These are phyloP conservation scores for Argyrosomus regius DNA, from an alignment of 2,797 vertebrate genomes.

Conservation along the genomic window DNA sequence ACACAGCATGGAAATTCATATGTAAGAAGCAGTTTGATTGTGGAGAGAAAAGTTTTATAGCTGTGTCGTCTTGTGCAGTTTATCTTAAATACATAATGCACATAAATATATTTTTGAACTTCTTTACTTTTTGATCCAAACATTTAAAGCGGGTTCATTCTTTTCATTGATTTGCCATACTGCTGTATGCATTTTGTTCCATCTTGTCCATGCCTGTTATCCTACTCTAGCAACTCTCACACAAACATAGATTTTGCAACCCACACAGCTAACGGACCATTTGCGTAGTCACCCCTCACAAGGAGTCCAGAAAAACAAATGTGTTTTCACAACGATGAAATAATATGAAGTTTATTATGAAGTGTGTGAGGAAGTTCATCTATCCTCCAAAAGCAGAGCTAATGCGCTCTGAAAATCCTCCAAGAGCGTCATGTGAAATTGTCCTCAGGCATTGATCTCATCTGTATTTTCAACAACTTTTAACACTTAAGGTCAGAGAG, in stretches of 20 bases:
- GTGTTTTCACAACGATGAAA: constrained; percentile 5
- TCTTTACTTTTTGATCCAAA: not conserved
- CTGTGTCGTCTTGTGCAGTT: not conserved
- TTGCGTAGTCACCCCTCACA: not conserved
- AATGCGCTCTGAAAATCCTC: constrained; percentile 6
- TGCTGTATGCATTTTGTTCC: not conserved
- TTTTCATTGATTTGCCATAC: not conserved
- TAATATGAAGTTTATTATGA: not conserved
- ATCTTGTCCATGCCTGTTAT: not conserved
- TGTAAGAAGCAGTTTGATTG: constrained; percentile 8
- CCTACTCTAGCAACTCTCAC: not conserved
- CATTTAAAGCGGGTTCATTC: not conserved
- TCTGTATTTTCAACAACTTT: constrained; percentile 21
- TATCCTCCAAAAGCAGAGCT: constrained; percentile 21
- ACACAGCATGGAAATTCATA: constrained; percentile 16
- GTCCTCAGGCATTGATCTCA: constrained; percentile 11
- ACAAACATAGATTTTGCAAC: not conserved
- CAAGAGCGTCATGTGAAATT: not conserved
- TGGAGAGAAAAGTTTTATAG: not conserved
- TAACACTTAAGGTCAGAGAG: constrained; percentile 4
- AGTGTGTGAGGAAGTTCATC: not conserved
- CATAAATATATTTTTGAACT: not conserved
- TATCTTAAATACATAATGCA: not conserved
- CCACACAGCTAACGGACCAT: not conserved
- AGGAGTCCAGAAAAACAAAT: not conserved